Evolutionary conservation across 2,888 invertebrate genomes (phyloP), one percentile per base, ranked within the genome.

Genomic region (Caenorhabditis sp.): DNA sequence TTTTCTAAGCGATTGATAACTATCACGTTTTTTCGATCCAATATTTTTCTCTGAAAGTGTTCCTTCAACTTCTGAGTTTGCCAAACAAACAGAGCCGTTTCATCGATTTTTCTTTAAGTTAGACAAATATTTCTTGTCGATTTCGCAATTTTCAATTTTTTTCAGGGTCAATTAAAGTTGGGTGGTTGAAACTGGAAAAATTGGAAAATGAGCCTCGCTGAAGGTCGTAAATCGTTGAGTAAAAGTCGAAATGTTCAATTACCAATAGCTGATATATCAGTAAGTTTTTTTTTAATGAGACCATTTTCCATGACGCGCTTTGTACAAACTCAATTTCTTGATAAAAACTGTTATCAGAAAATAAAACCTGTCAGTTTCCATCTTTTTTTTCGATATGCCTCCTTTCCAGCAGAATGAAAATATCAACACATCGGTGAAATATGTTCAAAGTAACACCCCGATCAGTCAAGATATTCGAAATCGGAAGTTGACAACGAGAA

Each of bases 241-340:
- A 43, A 43, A 43, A 43, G 43, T 43, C 43, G 43, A 43, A 43
- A 43, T 43, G 43, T 43, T 43, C 43, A 43, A 43, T 43, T 43
- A 17, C 43, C 43, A 5, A 43, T 43, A 43, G 17, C 43, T 43
- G 14, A 43, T 43, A 43, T 43, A 17, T 43, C 43, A 17, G 43
- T 43, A 17, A 10, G 43, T 43, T 17, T 14, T 10, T 17, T 43
- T 43, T 43, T 17, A 36, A 36, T n/a, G n/a, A n/a, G n/a, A n/a
- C n/a, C n/a, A n/a, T n/a, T n/a, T n/a, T n/a, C n/a, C n/a, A n/a
- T n/a, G n/a, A n/a, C n/a, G n/a, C n/a, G n/a, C n/a, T n/a, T n/a
- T 31, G 31, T 31, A 10, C 31, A 31, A 4, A 31, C 31, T 31
- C 31, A 31, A 31, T 31, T 31, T 31, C 31, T 6, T 6, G 4